Evolutionary conservation across 2,888 invertebrate genomes (phyloP), one percentile per base, ranked within the genome.

Genomic region (Coelogynopora nodosa): DNA sequence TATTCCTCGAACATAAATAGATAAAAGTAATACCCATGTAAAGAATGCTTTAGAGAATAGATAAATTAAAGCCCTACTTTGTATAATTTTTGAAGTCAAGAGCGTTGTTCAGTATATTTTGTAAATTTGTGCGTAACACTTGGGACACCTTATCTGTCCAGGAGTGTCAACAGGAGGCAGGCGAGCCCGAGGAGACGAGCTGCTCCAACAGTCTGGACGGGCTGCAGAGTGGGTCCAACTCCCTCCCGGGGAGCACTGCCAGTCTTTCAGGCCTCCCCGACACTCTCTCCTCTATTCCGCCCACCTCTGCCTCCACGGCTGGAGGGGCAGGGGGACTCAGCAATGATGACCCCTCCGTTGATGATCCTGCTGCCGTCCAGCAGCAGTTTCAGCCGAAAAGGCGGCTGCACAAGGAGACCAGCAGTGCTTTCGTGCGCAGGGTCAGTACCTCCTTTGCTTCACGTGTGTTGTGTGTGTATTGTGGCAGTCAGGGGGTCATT

Each of bases 201-300:
- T 74, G 74, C 23, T 13, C 74, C 74, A 74, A 74, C 74, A 74
- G 74, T 74, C 74, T 74, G 74, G 74, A 74, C 27, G 74, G 74
- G 2, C 74, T 74, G 18, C 5, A 23, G 23, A 74, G 74, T 26
- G 74, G 74, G 2, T 74, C 74, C 23, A 74, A 26, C 74, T 74
- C 74, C 10, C 27, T 74, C 2, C 74, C 74, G 23, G 74, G 74
- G 2, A 13, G 10, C 27, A 74, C 74, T 2, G 74, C 74, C 74
- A 13, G 10, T 74, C 74, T 74, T 26, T 74, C 74, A 2, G 27
- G 27, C 74, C 5, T 74, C 23, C 74, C 74, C 27, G 74, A 74
- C 27, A 26, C 74, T 74, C 74, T 74, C 74, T 26, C 23, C 23
- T 2, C 5, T n/a, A 74, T 26, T 23, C 74, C 74, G 74, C 74